Evolutionary conservation across 2,888 invertebrate species (phyloP), one percentile per base, ranked within the genome.

Genomic region (Eustalomyia histrio): DNA sequence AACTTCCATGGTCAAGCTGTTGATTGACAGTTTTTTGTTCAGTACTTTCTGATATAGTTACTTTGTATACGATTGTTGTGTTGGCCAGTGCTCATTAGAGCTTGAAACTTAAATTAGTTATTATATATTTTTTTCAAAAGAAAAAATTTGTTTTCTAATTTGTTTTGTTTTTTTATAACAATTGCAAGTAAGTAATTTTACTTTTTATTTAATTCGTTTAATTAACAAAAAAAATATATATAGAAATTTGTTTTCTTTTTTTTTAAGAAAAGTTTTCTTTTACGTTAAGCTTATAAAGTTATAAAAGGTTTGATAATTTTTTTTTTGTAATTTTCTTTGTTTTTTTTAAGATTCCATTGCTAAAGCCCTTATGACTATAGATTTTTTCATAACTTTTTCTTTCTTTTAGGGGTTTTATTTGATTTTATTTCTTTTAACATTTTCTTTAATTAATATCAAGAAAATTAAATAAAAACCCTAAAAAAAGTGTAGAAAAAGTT

Each of bases 1-100:
- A 39, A 39, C 73, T 68, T 82, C 73, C 79, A 76, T 76, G 76
- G 79, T 76, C 76, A 79, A 76, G 17, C 10, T 65, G 50, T 65
- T 69, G 58, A 63, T 57, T 68, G 71, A 75, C 65, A 71, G 72
- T 14, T 55, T 43, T 14, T 57, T 35, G 7, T 33, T 43, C 29
- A 12, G 0, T 65, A 33, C 52, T 10, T 18, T 43, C 21, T 39
- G 6, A 7, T 21, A 1, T 43, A 14, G 5, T 50, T 43, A 9
- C 12, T 64, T 79, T 60, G 14, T 16, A 58, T 14, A 35, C 69
- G 50, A 69, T 65, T 65, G 53, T 39, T 78, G 63, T 61, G 39
- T 63, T 53, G 39, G 50, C 60, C 47, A 60, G 73, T 75, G n/a
- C 53, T 75, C 75, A 52, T 50, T 67, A 64, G 73, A 76, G 72